phyloP scores from a whole-genome alignment of 1,140 invertebrate genomes.

The Pseudomyrmex cubaensis region DNA sequence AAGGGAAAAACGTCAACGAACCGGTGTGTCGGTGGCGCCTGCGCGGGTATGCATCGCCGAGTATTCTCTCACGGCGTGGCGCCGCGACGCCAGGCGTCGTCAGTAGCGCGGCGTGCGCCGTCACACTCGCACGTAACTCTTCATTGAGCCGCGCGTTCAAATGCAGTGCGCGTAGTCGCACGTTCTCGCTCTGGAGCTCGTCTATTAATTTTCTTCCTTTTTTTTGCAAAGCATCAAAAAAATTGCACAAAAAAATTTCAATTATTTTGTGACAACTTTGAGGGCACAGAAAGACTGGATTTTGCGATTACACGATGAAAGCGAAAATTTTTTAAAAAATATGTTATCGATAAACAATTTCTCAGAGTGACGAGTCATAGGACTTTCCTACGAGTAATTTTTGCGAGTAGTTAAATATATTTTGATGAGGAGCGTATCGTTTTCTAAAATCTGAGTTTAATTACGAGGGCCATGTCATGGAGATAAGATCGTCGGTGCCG shows the following conservation, averaged over 20 bases:
- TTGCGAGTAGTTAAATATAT: neutral
- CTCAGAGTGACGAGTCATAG: neutral
- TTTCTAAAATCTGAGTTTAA: slow-evolving; percentile 3
- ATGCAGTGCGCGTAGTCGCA: slow-evolving; percentile 63
- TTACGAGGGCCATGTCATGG: neutral
- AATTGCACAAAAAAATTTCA: neutral
- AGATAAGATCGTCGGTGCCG: slow-evolving; percentile 1
- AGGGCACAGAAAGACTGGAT: neutral
- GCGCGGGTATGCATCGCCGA: slow-evolving; percentile 73
- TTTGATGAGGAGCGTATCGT: neutral
- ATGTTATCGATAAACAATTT: slow-evolving; percentile 13
- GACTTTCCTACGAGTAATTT: neutral
- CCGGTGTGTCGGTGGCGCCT: slow-evolving; percentile 72
- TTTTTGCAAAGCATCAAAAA: neutral
- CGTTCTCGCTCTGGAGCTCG: slow-evolving; percentile 17
- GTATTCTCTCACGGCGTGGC: slow-evolving; percentile 68
- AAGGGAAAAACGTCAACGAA: slow-evolving; percentile 59
- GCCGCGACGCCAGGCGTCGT: slow-evolving; percentile 79
- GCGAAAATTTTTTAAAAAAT: neutral
- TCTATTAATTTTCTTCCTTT: neutral
- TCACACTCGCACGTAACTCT: slow-evolving; percentile 81
- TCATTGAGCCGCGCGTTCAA: slow-evolving; percentile 63
- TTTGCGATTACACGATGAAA: neutral
- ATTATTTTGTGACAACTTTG: neutral
- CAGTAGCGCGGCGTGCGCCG: slow-evolving; percentile 85